These are phyloP conservation scores for Brachyopa scutellaris DNA, from an alignment of 2,888 invertebrate species.

Conservation along the genomic window DNA sequence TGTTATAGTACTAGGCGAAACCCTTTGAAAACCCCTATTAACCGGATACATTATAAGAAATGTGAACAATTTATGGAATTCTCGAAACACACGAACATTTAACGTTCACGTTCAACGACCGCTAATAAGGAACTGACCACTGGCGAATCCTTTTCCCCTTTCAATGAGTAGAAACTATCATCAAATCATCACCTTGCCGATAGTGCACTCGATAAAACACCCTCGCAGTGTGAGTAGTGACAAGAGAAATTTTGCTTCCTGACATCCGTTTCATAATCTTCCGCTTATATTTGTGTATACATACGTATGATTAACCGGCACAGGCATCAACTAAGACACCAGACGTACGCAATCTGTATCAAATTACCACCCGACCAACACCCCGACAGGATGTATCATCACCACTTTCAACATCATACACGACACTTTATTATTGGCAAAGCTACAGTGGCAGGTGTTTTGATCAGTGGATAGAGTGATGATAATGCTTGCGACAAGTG, in stretches of 20 bases:
- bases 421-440: constrained; percentile 37
- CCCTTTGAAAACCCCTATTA: constrained; percentile 42
- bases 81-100: constrained; percentile 23
- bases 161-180: constrained; percentile 50
- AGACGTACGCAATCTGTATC: constrained; percentile 63
- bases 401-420: constrained; percentile 45
- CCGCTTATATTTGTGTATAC: constrained; percentile 53
- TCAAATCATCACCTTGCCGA: constrained; percentile 63
- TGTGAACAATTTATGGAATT: not conserved
- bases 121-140: constrained; percentile 60
- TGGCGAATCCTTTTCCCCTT: constrained; percentile 40
- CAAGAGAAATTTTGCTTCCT: constrained; percentile 64
- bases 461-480: constrained; percentile 14
- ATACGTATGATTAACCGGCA: constrained; percentile 61
- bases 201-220: constrained; percentile 47
- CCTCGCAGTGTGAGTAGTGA: constrained; percentile 40
- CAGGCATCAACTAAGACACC: constrained; percentile 40
- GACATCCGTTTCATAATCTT: constrained; percentile 70
- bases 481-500: constrained; percentile 52
- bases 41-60: constrained; percentile 44
- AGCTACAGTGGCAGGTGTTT: constrained; percentile 53
- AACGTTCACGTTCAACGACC: constrained; percentile 56
- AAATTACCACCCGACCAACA: constrained; percentile 60
- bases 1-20: constrained; percentile 23
- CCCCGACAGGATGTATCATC: constrained; percentile 63